Percentiles rank a stretch among this genome's conserved stretches.
Evolutionary conservation across 2,888 invertebrate species (phyloP).

Genomic region (Plebejus anna): DNA sequence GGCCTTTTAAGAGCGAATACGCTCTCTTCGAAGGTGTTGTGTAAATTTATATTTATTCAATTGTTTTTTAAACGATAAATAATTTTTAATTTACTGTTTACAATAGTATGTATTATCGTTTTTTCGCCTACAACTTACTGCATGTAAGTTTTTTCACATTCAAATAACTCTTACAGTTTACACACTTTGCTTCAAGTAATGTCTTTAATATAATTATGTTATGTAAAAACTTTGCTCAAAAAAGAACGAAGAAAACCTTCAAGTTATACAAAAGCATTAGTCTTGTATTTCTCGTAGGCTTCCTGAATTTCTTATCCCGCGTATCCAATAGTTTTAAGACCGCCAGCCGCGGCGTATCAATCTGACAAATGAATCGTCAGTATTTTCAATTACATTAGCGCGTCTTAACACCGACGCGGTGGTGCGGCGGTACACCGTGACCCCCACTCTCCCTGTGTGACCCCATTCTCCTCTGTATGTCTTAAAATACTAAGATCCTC

Average conservation of each 20-base stretch:
- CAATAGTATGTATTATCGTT: no score
- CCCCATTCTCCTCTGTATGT: not conserved
- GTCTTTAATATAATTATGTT: no score
- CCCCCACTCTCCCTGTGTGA: not conserved
- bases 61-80: no score
- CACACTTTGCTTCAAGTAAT: no score
- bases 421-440: not conserved
- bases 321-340: conserved; percentile 10
- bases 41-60: not conserved
- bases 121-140: no score
- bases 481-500: not conserved
- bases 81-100: no score
- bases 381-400: conserved; percentile 16
- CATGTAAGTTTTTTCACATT: no score
- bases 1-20: no score
- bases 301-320: not conserved
- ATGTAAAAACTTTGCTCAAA: no score
- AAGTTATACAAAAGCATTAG: no score
- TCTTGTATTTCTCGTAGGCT: not conserved
- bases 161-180: no score
- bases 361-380: conserved; percentile 1
- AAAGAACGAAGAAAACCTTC: no score
- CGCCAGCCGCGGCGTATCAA: not conserved
- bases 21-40: not conserved
- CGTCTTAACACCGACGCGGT: not conserved